Evolutionary conservation across 2,113 vertebrate genomes (phyloP), one percentile per base, ranked within the genome.

Genomic region (Neotoma lepida): DNA sequence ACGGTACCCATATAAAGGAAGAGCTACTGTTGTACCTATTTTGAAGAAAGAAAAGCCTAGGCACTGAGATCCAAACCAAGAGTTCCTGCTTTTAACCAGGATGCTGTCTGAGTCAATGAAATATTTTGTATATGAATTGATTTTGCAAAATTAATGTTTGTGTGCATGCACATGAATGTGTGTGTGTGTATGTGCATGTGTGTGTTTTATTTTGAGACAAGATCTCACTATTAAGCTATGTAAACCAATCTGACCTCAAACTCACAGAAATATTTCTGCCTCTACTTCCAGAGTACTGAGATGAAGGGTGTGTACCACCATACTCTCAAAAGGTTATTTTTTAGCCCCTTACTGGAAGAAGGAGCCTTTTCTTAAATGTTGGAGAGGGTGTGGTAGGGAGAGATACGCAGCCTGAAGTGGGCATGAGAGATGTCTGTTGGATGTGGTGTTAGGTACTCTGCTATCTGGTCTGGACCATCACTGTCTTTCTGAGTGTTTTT

Each of bases 381-480:
- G 39, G 39, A 26, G n/a, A 7, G 7, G 18, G 2, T 13, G 3
- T 18, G 66, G 17, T 41, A 17, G 46, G 41, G 13, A 63, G 86
- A 58, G 71, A 80, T 28, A 8, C 39, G 6, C 20, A 49, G 33
- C 28, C 54, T 9, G 28, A 61, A 85, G 39, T 7, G 3, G 7
- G 5, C 12, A 26, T 24, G 18, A 39, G 15, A 63, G 70, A 73
- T 78, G 76, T 39, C 9, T 14, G 6, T 2, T 30, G 63, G 33
- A 18, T 9, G 0, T 0, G 2, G 17, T 51, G 26, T 35, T 70
- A 24, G 33, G 30, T 63, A 49, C 17, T 2, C 15, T 84, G 14
- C 35, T n/a, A 35, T 63, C 18, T 41, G 14, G 63, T 44, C 26
- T 30, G 54, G 58, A 28, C 24, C 39, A 33, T 7, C 44, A 49